phyloP scores from a whole-genome alignment of 2,113 vertebrate species.

The Psittacus erithacus region DNA sequence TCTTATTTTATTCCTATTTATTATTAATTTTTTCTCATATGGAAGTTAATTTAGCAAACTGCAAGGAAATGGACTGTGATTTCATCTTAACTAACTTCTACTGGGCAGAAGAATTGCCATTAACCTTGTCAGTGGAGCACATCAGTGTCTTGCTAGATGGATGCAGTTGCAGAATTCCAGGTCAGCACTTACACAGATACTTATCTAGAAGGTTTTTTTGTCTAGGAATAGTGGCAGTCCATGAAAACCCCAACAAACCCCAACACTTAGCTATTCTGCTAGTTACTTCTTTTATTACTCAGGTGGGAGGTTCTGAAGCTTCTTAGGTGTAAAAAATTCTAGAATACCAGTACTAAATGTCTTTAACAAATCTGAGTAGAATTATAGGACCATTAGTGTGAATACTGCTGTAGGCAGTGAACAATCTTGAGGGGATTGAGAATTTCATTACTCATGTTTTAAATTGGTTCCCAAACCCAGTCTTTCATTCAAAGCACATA shows the following conservation, averaged over 20 bases:
- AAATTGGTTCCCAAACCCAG: background rate
- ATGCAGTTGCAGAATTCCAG: background rate
- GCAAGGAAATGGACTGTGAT: background rate
- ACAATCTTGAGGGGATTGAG: background rate
- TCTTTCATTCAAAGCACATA: background rate
- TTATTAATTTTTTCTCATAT: background rate
- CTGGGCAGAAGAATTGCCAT: background rate
- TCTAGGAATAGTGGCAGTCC: background rate
- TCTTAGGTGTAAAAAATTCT: background rate
- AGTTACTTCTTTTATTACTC: background rate
- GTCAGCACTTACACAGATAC: background rate
- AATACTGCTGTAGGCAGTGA: background rate
- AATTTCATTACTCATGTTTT: background rate
- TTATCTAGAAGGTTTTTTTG: background rate
- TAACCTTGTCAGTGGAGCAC: background rate
- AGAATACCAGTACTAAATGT: background rate
- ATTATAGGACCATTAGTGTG: background rate
- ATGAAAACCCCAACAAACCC: fast-evolving
- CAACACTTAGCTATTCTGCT: background rate
- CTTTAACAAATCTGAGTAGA: background rate
- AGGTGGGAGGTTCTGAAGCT: background rate
- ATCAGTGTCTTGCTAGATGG: background rate
- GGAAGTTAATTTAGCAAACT: background rate
- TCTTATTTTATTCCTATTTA: background rate
- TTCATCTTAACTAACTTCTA: background rate